Evolutionary conservation across 1,140 invertebrate species (phyloP).

Genomic region (Cotesia chilonis): DNA sequence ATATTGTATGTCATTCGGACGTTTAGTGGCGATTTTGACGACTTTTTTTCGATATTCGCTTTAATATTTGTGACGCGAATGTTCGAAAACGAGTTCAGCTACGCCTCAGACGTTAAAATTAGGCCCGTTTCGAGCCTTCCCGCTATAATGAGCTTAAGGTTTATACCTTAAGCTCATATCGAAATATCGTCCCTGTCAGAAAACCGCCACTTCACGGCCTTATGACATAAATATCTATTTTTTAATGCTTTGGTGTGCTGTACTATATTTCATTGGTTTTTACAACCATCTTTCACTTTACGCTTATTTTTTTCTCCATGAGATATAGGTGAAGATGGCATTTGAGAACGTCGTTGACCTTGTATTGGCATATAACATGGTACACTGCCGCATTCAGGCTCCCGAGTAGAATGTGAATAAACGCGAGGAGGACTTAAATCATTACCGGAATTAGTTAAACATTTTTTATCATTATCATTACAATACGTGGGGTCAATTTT

Average conservation of each 20-base stretch:
- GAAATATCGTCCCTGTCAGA: too few relatives aligned
- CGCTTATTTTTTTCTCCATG: slow-evolving; percentile 67
- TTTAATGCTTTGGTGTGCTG: not conserved
- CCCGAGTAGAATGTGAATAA: slow-evolving; percentile 55
- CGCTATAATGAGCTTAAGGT: too few relatives aligned
- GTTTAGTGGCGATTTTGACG: too few relatives aligned
- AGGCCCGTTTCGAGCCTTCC: too few relatives aligned
- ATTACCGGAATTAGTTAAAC: slow-evolving; percentile 58
- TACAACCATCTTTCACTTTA: slow-evolving; percentile 64
- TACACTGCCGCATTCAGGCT: slow-evolving; percentile 65
- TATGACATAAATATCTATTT: not conserved
- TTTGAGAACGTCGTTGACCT: slow-evolving; percentile 72
- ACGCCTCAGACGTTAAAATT: too few relatives aligned
- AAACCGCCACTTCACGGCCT: too few relatives aligned
- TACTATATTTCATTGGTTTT: slow-evolving; percentile 58
- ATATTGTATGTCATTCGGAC: too few relatives aligned
- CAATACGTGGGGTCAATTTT: slow-evolving; percentile 65
- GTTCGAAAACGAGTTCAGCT: too few relatives aligned
- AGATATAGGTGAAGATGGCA: slow-evolving; percentile 57
- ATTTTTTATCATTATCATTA: slow-evolving; percentile 48
- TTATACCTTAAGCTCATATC: too few relatives aligned
- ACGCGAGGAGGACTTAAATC: slow-evolving; percentile 55
- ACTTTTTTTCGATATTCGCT: too few relatives aligned
- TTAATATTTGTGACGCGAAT: too few relatives aligned
- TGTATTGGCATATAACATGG: slow-evolving; percentile 83